Evolutionary conservation across 2,888 invertebrate species (phyloP).

Genomic region (Bombylius major): DNA sequence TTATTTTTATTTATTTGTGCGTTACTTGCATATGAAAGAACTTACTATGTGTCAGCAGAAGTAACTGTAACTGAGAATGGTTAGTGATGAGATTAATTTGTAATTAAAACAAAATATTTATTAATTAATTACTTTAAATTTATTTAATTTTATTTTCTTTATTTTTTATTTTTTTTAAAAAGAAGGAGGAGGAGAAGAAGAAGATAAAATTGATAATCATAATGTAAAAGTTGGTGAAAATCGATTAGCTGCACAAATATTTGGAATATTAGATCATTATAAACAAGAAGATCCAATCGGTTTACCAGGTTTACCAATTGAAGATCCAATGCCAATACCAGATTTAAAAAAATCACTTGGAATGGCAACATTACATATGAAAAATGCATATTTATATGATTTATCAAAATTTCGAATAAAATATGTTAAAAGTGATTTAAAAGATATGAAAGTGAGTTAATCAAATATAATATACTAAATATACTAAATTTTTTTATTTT

Average conservation of each 20-base stretch:
- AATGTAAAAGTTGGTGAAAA: slow-evolving; percentile 43
- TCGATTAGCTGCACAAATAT: slow-evolving; percentile 58
- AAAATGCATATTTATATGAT: slow-evolving; percentile 57
- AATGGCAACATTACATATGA: slow-evolving; percentile 56
- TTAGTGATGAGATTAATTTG: no score
- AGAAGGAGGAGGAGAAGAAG: not conserved
- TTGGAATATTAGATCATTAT: slow-evolving; percentile 60
- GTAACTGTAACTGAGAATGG: no score
- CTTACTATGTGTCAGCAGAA: no score
- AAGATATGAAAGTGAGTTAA: slow-evolving; percentile 53
- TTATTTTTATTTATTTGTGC: not conserved
- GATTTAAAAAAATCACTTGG: slow-evolving; percentile 61
- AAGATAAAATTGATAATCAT: slow-evolving; percentile 18
- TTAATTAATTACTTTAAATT: not conserved
- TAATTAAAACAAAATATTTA: no score
- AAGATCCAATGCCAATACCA: slow-evolving; percentile 69
- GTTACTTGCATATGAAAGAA: not conserved
- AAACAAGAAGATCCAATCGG: slow-evolving; percentile 69
- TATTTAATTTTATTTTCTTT: not conserved
- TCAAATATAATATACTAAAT: not conserved
- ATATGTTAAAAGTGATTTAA: slow-evolving; percentile 56
- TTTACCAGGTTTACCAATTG: slow-evolving; percentile 63
- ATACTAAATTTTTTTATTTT: not conserved
- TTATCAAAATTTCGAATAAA: slow-evolving; percentile 66
- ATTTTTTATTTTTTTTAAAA: not conserved